These are phyloP conservation scores for Megaceryle maxima DNA, from an alignment of 2,113 vertebrate species.

Conservation along the genomic window DNA sequence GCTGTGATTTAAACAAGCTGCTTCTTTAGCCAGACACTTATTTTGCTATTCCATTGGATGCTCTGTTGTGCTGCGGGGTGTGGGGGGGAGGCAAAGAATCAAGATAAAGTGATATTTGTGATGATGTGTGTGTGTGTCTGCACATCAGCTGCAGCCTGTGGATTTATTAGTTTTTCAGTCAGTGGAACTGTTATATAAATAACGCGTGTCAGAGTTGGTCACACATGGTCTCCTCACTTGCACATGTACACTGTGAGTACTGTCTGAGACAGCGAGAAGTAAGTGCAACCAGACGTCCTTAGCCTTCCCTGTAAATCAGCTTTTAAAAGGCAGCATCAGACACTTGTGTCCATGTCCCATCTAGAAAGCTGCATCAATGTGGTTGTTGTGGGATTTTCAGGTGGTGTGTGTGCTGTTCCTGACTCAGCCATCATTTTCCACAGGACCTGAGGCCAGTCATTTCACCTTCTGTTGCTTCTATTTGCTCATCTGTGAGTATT, in stretches of 20 bases:
- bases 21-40: background rate
- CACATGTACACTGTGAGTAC: background rate
- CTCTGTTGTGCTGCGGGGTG: background rate
- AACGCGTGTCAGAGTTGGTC: background rate
- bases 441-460: background rate
- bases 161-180: slow-evolving; percentile 36
- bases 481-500: background rate
- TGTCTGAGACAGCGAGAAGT: background rate
- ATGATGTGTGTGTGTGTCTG: slow-evolving; percentile 36
- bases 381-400: background rate
- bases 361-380: background rate
- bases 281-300: background rate
- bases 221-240: background rate
- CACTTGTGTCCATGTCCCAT: background rate
- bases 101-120: slow-evolving; percentile 33
- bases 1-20: background rate
- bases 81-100: background rate
- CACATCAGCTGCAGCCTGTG: slow-evolving; percentile 37
- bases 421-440: background rate
- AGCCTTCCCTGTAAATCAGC: background rate
- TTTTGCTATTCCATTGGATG: background rate
- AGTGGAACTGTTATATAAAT: slow-evolving; percentile 16
- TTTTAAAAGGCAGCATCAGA: background rate
- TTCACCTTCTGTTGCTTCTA: background rate
- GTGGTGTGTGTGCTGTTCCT: background rate